phyloP scores from a whole-genome alignment of 35 echinoderm and acorn worm species.

The Apostichopus parvimensis region DNA sequence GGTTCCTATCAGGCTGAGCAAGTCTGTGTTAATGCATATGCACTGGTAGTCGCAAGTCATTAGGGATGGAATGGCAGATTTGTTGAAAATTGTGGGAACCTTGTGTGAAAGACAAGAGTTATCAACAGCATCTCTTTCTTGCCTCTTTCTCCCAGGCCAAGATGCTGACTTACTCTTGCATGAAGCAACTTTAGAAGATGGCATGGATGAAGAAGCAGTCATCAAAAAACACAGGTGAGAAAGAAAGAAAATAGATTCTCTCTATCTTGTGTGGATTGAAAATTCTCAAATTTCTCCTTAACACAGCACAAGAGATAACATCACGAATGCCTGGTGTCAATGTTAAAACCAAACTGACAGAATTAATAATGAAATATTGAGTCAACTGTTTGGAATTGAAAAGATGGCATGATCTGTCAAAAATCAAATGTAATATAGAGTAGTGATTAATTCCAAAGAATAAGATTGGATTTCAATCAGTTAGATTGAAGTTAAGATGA shows the following conservation, averaged over 20 bases:
- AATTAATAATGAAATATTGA: too few relatives aligned
- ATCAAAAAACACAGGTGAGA: conserved; percentile 91
- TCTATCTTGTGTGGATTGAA: background rate
- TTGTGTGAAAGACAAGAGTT: background rate
- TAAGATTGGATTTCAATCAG: too few relatives aligned
- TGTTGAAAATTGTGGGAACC: too few relatives aligned
- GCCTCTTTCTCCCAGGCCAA: conserved; percentile 56
- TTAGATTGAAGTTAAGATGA: too few relatives aligned
- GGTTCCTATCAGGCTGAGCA: conserved; percentile 67
- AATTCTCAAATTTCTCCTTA: background rate
- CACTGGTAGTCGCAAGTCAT: conserved; percentile 61
- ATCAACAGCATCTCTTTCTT: background rate
- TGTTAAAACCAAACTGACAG: too few relatives aligned
- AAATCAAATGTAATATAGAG: too few relatives aligned
- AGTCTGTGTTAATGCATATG: conserved; percentile 72
- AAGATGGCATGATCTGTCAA: too few relatives aligned
- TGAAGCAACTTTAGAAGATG: conserved; percentile 94
- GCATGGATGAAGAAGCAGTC: conserved; percentile 83
- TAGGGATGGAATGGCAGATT: conserved; percentile 64
- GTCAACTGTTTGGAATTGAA: too few relatives aligned
- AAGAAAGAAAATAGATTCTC: background rate
- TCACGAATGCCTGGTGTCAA: too few relatives aligned
- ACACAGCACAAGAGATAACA: too few relatives aligned
- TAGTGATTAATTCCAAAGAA: too few relatives aligned
- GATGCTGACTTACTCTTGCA: conserved; percentile 90